Base-by-base conservation (phyloP, 53 echinoderm and acorn worm species). In the Zoroaster sp. region DNA sequence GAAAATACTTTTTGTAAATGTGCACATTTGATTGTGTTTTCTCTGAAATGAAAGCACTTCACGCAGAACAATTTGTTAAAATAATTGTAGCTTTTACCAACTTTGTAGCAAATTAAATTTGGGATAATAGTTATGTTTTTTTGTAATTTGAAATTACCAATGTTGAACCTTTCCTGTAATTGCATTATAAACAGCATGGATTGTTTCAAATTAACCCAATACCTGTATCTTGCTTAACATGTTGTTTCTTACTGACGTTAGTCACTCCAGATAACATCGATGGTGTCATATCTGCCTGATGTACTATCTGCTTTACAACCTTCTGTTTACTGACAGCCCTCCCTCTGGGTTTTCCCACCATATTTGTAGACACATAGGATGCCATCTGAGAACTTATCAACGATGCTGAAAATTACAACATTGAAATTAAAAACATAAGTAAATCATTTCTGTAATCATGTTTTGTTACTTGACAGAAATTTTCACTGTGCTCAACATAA, bases 311-410 rank as follows among this genome's bases (percentile, higher is more conserved):
- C 38, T 80, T 79, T 39, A 72, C 43, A 53, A 89, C 51, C 55
- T 89, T 89, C 74, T 89, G 89, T 71, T 89, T 89, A 30, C 69
- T 80, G 53, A 79, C 68, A 12, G 71, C 74, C 54, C 80, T 89
- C 53, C 47, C 70, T 80, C 89, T 80, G 37, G 89, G 89, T 20
- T 80, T 89, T 1, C 79, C 79, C 5, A 71, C 77, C 69, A 68
- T 49, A 39, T 71, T 85, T 47, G 85, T 28, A 12, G 85, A 69
- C 1, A 85, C 71, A 5, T 51, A 85, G 4, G 83, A 68, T 25
- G 85, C 36, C 71, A 85, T 71, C 36, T 85, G 85, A 20, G 85
- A 47, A 14, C 36, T 71, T 30, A 71, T 47, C n/a, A 85, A 44
- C 13, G 85, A 85, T 51, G 85, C 85, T 85, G 46, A 2, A 20